Percentiles rank a stretch among this genome's conserved stretches.
Conservation (phyloP, 2,113 vertebrate genomes). For the Callithrix jacchus region DNA sequence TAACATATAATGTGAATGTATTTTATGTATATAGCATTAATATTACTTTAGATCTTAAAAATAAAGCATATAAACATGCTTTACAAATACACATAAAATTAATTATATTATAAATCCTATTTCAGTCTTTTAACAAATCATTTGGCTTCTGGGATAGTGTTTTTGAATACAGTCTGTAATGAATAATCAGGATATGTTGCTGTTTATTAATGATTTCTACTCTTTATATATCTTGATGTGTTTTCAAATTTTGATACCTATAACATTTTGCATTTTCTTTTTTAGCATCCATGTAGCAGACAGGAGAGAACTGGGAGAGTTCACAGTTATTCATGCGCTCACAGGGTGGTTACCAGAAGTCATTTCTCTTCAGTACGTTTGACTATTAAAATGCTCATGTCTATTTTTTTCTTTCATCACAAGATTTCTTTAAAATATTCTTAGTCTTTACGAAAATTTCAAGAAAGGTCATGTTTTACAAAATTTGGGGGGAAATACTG, state of each 20-base stretch:
- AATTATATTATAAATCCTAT: neutral
- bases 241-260: neutral
- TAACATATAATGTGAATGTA: neutral
- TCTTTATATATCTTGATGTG: neutral
- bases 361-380: conserved; percentile 88
- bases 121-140: neutral
- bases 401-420: neutral
- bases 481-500: neutral
- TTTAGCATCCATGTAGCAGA: conserved; percentile 75
- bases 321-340: conserved; percentile 90
- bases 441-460: neutral
- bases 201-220: neutral
- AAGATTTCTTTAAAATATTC: conserved; percentile 31
- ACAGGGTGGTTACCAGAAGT: conserved; percentile 95
- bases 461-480: neutral
- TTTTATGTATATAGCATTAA: neutral
- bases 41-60: neutral
- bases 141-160: neutral
- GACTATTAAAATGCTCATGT: neutral
- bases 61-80: neutral
- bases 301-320: conserved; percentile 88
- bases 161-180: neutral
- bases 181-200: neutral
- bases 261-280: neutral
- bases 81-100: neutral